Conservation (phyloP, 2,797 vertebrate species). For the Poeciliopsis gracilis region DNA sequence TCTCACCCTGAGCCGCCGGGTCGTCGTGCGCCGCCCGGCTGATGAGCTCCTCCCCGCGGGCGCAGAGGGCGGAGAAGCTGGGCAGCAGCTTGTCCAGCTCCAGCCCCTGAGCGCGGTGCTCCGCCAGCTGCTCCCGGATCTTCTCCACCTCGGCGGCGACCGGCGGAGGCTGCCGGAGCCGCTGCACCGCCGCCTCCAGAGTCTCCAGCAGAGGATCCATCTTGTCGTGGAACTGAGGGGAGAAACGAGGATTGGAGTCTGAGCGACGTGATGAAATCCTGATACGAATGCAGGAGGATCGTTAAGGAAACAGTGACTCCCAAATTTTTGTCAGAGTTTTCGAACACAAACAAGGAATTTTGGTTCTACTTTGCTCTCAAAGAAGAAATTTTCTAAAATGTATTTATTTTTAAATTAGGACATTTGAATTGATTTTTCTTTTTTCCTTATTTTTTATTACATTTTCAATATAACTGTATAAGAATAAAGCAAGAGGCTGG, state of each 20-base stretch:
- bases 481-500: background rate
- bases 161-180: constrained; percentile 89
- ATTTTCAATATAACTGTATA: too few species aligned
- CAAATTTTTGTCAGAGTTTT: background rate
- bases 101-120: constrained; percentile 89
- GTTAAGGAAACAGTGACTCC: background rate
- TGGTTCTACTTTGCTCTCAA: background rate
- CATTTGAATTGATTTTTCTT: too few species aligned
- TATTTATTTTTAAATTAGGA: too few species aligned
- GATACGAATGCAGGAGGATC: constrained; percentile 6
- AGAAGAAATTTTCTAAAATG: background rate
- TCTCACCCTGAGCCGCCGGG: constrained; percentile 92
- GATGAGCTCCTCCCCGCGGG: constrained; percentile 94
- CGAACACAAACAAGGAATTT: background rate
- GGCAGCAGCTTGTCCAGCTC: constrained; percentile 98
- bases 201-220: constrained; percentile 98
- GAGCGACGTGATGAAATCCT: constrained; percentile 43
- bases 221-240: constrained; percentile 96
- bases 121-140: constrained; percentile 95
- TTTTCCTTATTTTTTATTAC: too few species aligned
- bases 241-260: constrained; percentile 62
- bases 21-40: constrained; percentile 90
- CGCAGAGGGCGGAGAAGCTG: constrained; percentile 92
- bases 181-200: constrained; percentile 89
- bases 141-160: constrained; percentile 98